Evolutionary conservation across 2,797 vertebrate genomes (phyloP), one percentile per base, ranked within the genome.

Genomic region (Melanogrammus aeglefinus): DNA sequence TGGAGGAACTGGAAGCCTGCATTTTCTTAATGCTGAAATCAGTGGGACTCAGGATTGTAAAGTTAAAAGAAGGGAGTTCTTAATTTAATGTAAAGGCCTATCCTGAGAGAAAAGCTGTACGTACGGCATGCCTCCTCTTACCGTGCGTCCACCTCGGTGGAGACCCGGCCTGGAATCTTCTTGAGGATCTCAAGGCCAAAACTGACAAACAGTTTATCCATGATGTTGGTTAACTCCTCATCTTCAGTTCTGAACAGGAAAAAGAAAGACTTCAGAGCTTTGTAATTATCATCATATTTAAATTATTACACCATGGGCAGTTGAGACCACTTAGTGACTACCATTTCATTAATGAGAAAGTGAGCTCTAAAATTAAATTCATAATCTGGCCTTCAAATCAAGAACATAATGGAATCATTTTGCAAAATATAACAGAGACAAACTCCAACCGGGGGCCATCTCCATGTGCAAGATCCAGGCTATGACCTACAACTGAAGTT

Each of bases 91-190:
- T 21, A 24, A 63, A 63, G 57, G 57, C 57, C 63, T 24, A 14
- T 63, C n/a, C 57, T 63, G 57, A 8, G 57, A n/a, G 7, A 21
- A 63, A 1, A 31, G 4, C 24, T 13, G 27, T 33, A 31, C 33
- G 18, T 14, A 77, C 16, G 8, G 31, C 8, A 27, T 2, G 70
- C 51, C 57, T 33, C 7, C 8, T 51, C 71, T 71, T 74, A 99
- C 98, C 98, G 96, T 80, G 98, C 98, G 38, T 99, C 98, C 24
- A 99, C 98, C 90, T 99, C 98, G 1, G 98, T 98, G 35, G 98
- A 99, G 10, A 99, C 98, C 13, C 97, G 93, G 71, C 98, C 98
- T 0, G 98, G 98, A 82, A 99, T 96, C 89, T 96, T 97, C 93
- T 98, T 98, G 66, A 99, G 87, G 84, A 99, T 99, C 90, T 99